phyloP scores from a whole-genome alignment of 2,888 invertebrate genomes.

The Allacma fusca region DNA sequence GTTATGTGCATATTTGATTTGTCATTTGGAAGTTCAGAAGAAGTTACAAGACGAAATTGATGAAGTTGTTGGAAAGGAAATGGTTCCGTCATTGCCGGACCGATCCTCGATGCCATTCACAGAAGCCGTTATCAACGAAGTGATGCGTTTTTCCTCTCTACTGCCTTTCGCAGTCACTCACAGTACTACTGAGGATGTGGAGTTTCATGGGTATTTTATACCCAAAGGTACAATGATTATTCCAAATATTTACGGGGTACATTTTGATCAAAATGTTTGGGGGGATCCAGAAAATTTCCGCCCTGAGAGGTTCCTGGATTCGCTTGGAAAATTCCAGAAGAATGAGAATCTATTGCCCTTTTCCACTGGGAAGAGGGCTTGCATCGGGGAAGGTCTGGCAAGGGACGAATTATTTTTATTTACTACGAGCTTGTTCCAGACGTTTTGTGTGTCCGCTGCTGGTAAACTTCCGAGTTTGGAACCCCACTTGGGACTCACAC shows the following conservation, averaged over 20 bases:
- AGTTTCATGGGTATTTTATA: neutral
- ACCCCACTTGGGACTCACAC: too few species aligned
- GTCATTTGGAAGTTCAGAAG: neutral
- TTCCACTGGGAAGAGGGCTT: constrained; percentile 18
- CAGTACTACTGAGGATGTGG: neutral
- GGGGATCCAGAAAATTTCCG: constrained; percentile 52
- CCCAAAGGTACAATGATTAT: constrained; percentile 19
- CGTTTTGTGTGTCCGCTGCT: neutral
- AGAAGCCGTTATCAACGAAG: constrained; percentile 21
- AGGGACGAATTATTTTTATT: neutral
- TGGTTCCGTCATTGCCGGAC: neutral
- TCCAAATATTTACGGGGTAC: constrained; percentile 29
- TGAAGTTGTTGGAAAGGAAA: constrained; percentile 7
- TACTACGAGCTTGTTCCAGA: constrained; percentile 13
- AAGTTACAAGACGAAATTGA: constrained; percentile 24
- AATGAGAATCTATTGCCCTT: constrained; percentile 25
- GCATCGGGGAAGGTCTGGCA: constrained; percentile 17
- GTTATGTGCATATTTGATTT: neutral
- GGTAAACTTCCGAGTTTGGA: too few species aligned
- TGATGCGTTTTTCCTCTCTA: constrained; percentile 4
- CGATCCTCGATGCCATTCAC: neutral
- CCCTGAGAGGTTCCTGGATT: constrained; percentile 52
- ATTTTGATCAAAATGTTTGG: constrained; percentile 47
- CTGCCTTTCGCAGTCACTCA: neutral
- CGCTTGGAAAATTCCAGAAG: constrained; percentile 17